Base-by-base conservation (phyloP, 1,140 invertebrate species). In the Hylyphantes graminicola region DNA sequence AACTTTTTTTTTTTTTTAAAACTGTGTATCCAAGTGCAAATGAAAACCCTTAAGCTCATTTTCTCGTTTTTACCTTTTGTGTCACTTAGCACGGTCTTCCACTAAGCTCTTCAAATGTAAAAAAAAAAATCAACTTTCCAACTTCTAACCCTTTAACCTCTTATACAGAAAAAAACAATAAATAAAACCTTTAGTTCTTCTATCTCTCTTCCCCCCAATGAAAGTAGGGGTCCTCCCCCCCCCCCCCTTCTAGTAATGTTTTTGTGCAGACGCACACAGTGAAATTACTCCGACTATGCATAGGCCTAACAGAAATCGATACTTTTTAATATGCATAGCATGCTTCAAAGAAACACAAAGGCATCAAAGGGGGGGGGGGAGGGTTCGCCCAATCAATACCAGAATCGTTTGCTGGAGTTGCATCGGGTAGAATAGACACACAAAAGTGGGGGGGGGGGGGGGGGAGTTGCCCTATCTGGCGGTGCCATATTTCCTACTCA, bases 321-420 rank as follows among this genome's bases (percentile, higher is more conserved):
- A 87, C 86, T 87, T 87, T 87, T 87, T 87, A 87, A 87, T 87
- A 87, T 87, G 86, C 86, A 87, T 85, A 85, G 81, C 85, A 78
- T 86, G 86, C 78, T 85, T 35, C 84, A 87, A 87, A 86, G 86
- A 86, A 86, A 86, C 84, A 86, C 86, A 86, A 81, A 85, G 79
- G 78, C 82, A 74, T 54, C 51, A 57, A 51, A 57, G 64, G 67
- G 67, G 67, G 54, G 64, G 50, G 48, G 64, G 78, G 78, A 68
- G 55, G 72, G 67, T 72, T 73, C 57, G 50, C 35, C 55, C 80
- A 82, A 82, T 82, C 80, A 82, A 82, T 82, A 82, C 68, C 50
- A 68, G 80, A 63, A 81, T 68, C 64, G 80, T 82, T 84, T 65
- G 75, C 35, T 48, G 61, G 67, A 80, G 80, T 63, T 63, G 21